Percentiles rank a stretch among this genome's conserved stretches.
Conservation (phyloP, 2,797 vertebrate species). For the Rhabdomys pumilio region DNA sequence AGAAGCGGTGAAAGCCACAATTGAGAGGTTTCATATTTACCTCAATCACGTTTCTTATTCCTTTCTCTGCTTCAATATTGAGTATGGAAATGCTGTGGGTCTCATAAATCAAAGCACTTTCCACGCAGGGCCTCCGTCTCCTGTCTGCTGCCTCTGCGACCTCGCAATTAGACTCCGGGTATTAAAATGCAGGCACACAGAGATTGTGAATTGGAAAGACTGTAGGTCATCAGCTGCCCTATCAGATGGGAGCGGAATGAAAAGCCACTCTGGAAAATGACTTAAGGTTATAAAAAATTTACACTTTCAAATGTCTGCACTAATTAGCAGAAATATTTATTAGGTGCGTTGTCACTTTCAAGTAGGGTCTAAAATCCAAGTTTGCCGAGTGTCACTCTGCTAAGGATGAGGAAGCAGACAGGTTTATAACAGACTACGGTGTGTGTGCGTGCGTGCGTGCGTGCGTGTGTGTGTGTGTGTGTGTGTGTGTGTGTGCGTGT, state of each 20-base stretch:
- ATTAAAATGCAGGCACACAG: conserved; percentile 82
- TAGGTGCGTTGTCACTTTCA: conserved; percentile 73
- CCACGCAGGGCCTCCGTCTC: conserved; percentile 73
- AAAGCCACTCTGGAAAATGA: conserved; percentile 82
- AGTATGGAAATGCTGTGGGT: conserved; percentile 81
- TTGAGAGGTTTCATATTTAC: conserved; percentile 77
- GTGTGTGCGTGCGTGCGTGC: too few species aligned
- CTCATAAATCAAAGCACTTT: conserved; percentile 79
- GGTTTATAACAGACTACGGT: not conserved
- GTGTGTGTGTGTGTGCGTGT: not conserved
- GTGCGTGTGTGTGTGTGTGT: too few species aligned
- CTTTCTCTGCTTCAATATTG: conserved; percentile 74
- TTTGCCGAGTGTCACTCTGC: not conserved
- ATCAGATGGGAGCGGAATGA: conserved; percentile 79
- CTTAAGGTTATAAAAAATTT: conserved; percentile 84
- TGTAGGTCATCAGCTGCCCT: conserved; percentile 79
- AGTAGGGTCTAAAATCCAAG: conserved; percentile 74
- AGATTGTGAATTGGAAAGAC: conserved; percentile 80
- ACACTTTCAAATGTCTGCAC: conserved; percentile 79
- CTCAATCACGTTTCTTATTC: conserved; percentile 70
- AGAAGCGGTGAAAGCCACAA: conserved; percentile 64
- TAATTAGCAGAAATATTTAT: conserved; percentile 82
- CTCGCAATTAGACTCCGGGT: conserved; percentile 84
- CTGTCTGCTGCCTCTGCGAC: conserved; percentile 78
- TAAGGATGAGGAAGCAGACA: not conserved